Base-by-base conservation (phyloP, 2,113 vertebrate species). In the Brevimyrus niger region DNA sequence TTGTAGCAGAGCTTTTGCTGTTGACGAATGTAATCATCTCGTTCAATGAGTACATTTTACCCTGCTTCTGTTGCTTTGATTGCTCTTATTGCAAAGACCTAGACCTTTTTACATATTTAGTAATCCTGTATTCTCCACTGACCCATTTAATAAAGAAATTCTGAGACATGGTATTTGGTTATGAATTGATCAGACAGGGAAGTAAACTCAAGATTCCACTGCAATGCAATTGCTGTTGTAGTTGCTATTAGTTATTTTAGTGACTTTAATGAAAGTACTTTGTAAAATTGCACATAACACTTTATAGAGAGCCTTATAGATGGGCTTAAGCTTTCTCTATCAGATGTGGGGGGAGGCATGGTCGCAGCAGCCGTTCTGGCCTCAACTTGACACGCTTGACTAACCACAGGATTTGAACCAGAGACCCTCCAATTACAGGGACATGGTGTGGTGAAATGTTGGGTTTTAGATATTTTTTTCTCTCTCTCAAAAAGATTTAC, bases 1-100 rank as follows among this genome's bases (percentile, higher is more conserved):
- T 89, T 19, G 42, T 89, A 51, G 88, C 47, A 82, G 88, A 19
- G 31, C 27, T 51, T 89, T 89, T 65, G 47, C 42, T 69, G 27
- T 69, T 69, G 61, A 69, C 61, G 61, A 76, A 42, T 88, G 87
- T 69, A 73, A 88, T 73, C 44, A 87, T 58, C 51, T 42, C 19
- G 2, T 76, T 88, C 44, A 69, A 46, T 46, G 53, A 47, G n/a
- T 31, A 47, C 58, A 80, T 80, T 80, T 80, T 88, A 31, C 44
- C 27, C 17, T 55, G 87, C 58, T 88, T 44, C 35, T 46, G 38
- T 65, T 47, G 44, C 38, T 65, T 53, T 42, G 42, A 44, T 15
- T 50, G 55, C 61, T 88, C 27, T 69, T 88, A 27, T 76, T 76
- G 73, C 73, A 19, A 42, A 38, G 15, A 15, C 35, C 31, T 80